Evolutionary conservation across 2,113 vertebrate species (phyloP), one percentile per base, ranked within the genome.

Genomic region (Gila orcuttii): DNA sequence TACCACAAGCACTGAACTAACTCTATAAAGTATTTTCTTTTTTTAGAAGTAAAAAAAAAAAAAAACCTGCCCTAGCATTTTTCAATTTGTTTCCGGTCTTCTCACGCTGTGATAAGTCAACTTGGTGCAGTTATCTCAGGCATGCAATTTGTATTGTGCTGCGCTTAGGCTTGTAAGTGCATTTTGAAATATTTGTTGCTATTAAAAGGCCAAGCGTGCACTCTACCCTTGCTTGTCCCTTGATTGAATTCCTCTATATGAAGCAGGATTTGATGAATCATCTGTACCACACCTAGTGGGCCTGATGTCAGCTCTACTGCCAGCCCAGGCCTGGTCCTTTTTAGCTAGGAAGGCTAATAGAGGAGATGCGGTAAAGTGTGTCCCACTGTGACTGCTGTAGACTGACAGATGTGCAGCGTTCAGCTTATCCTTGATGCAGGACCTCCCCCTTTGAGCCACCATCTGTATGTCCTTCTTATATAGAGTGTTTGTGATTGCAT

Each of bases 341-440:
- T 86, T 86, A 86, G 79, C 31, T 87, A 83, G 82, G 85, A 80
- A 88, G 87, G 88, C 84, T 85, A 66, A 87, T 87, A 52, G 85
- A 87, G 82, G 74, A 84, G 88, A 91, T 79, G 25, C 77, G 47
- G 79, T 92, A 91, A 92, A 92, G 74, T 74, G 82, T 45, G 91
- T 89, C 85, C 86, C 87, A 87, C 83, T 82, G 79, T 88, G 86
- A 84, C 87, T 47, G 50, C 52, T 77, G 85, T 79, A 87, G 79
- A 89, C 86, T 89, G 90, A 90, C 91, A 89, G 90, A 90, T 92
- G 91, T 87, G 91, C 89, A 90, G 84, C 86, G 86, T 90, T 74
- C 84, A 76, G 74, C 89, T 89, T 86, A 86, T 87, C 86, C 50
- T 23, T 86, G 77, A 89, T 86, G 86, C 5, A 68, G 50, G 57